Base-by-base conservation (phyloP, 1,140 invertebrate species). In the Danaus plexippus region DNA sequence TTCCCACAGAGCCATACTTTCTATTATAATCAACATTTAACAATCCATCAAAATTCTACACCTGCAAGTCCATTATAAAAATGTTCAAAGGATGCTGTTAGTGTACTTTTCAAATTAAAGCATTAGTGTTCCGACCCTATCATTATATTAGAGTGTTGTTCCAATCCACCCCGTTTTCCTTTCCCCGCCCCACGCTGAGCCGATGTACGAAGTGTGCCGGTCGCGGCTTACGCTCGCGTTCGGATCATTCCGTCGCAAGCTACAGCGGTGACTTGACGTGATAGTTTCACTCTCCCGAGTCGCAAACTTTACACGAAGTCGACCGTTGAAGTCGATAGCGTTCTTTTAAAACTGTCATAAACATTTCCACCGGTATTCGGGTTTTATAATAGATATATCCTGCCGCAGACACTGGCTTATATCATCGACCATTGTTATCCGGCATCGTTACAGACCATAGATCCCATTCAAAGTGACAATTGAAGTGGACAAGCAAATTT, bases 81-180 rank as follows among this genome's bases (percentile, higher is more conserved):
- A 55, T 48, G 44, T 68, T 76, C 75, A 73, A 61, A 65, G 61
- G 63, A 52, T 61, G 59, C 61, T 65, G 61, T 63, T 61, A 57
- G 67, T 63, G 66, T 78, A 81, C 80, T 80, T 83, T 86, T 79
- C 79, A 81, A 87, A 87, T 87, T 85, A 87, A 80, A 82, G 80
- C 78, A 83, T 86, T 86, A 83, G 79, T 82, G 81, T 85, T 80
- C 73, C 77, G 76, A 81, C 76, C 75, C 81, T 73, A 77, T 84
- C 77, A 85, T 86, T 83, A 85, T 79, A 82, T 83, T 86, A 82
- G 78, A 80, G 79, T 86, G 80, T 83, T 86, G 83, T 81, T 81
- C 69, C 75, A 71, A 72, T 74, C 72, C 69, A 77, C 75, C 81
- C 75, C 74, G 54, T 64, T 50, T 66, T 58, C 67, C 62, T 69